phyloP scores from a whole-genome alignment of 2,113 vertebrate genomes.

The Phasianus colchicus region DNA sequence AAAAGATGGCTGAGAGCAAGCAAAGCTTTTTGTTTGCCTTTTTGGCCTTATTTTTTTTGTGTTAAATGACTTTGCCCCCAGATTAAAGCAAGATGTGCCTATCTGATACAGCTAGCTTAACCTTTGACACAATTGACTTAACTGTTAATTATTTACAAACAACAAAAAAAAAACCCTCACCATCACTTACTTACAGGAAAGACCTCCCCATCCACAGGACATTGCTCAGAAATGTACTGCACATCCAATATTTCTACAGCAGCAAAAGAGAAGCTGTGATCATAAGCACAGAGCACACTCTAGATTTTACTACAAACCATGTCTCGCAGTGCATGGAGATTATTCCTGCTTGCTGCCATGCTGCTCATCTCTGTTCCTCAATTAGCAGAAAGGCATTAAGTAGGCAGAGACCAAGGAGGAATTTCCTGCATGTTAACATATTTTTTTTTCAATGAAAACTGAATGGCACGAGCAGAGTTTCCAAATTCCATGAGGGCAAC shows the following conservation, averaged over 20 bases:
- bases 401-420: not conserved
- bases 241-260: not conserved
- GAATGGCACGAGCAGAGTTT: not conserved
- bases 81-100: not conserved
- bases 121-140: constrained; percentile 63
- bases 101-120: constrained; percentile 36
- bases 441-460: not conserved
- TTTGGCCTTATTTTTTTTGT: not conserved
- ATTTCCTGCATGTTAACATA: not conserved
- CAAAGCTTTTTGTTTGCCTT: constrained; percentile 18
- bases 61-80: not conserved
- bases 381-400: not conserved
- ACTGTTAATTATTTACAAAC: constrained; percentile 76
- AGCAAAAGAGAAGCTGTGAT: not conserved
- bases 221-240: not conserved
- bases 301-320: not conserved
- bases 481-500: not conserved
- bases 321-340: too few species aligned
- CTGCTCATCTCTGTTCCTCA: not conserved
- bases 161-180: not conserved
- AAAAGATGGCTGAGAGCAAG: not conserved
- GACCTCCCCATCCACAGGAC: rapidly evolving
- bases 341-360: not conserved
- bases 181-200: constrained; percentile 33
- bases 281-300: not conserved